A percentile compares a stretch with the other conserved stretches of the same genome.
Conservation (phyloP, 2,888 invertebrate species). For the Pristionchus japonicus region DNA sequence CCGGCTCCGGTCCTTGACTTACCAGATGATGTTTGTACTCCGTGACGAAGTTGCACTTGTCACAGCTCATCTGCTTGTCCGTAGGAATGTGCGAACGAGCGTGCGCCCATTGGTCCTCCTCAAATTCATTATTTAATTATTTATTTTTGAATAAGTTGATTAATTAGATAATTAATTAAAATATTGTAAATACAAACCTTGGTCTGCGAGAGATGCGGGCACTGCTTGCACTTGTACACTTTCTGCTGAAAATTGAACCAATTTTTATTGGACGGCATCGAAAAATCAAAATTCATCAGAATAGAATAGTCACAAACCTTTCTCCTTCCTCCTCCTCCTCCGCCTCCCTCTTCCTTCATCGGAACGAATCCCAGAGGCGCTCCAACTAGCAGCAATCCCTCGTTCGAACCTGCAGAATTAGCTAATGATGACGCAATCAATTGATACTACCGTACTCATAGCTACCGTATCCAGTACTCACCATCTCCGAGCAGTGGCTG, state of each 20-base stretch:
- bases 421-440: not conserved
- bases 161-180: not conserved
- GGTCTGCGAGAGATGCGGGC: slow-evolving; percentile 85
- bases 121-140: not conserved
- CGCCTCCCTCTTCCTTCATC: slow-evolving; percentile 47
- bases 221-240: slow-evolving; percentile 92
- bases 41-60: slow-evolving; percentile 95
- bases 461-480: not conserved
- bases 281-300: not conserved
- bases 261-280: not conserved
- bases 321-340: slow-evolving; percentile 57
- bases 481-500: slow-evolving; percentile 77
- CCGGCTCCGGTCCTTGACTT: not conserved
- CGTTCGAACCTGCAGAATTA: not conserved
- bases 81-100: slow-evolving; percentile 89
- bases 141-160: not conserved
- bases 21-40: slow-evolving; percentile 95
- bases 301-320: slow-evolving; percentile 53
- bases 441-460: not conserved
- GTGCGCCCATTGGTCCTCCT: slow-evolving; percentile 92
- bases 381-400: slow-evolving; percentile 80
- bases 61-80: slow-evolving; percentile 91
- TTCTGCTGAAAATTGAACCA: slow-evolving; percentile 78
- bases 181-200: slow-evolving; percentile 78
- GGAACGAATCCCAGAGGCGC: not conserved